These are phyloP conservation scores for Acrossocheilus fasciatus DNA, from an alignment of 2,797 vertebrate genomes.

Conservation along the genomic window DNA sequence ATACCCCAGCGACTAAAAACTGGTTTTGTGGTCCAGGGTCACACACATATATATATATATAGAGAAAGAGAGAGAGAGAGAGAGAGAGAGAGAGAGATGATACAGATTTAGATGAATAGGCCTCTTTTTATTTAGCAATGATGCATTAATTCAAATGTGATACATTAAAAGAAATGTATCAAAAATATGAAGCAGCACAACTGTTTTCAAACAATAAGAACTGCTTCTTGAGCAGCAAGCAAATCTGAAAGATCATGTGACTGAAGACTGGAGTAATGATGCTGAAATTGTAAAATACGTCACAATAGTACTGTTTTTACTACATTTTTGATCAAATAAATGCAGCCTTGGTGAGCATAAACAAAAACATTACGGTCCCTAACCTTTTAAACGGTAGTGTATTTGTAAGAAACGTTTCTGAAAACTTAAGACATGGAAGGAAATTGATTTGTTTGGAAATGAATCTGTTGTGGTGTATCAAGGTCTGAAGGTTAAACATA, in stretches of 20 bases:
- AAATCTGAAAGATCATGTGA: background rate
- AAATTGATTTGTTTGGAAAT: background rate
- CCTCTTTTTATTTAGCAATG: background rate
- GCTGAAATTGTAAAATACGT: background rate
- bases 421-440: background rate
- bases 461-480: background rate
- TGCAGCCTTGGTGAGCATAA: background rate
- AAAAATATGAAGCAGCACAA: background rate
- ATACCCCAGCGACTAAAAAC: no score
- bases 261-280: background rate
- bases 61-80: no score
- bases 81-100: no score
- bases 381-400: background rate
- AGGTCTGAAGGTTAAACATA: background rate
- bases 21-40: no score
- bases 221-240: background rate
- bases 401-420: background rate
- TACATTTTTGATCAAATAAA: background rate
- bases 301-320: background rate
- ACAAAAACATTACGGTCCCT: background rate
- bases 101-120: background rate
- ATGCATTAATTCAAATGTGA: background rate
- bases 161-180: background rate
- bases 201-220: background rate
- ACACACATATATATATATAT: no score